Evolutionary conservation across 2,113 vertebrate genomes (phyloP), one percentile per base, ranked within the genome.

Genomic region (Bothrops jararaca): DNA sequence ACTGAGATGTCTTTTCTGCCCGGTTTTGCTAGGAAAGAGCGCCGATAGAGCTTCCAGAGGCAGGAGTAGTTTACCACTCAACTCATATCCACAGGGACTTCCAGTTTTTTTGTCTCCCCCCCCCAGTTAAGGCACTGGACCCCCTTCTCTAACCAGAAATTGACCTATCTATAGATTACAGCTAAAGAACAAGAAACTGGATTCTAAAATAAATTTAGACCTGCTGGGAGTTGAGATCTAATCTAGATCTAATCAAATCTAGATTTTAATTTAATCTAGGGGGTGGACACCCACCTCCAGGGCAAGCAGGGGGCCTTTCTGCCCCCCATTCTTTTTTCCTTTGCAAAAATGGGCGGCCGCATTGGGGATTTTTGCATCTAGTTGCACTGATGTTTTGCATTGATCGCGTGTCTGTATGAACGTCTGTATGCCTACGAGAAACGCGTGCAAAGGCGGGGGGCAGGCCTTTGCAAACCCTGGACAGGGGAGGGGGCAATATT

Each of bases 21-120:
- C 23, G 1, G 15, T 3, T 29, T 53, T n/a, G 86, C 50, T 20
- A 8, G 26, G 91, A 94, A 69, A 2, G 93, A 74, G n/a, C 2
- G 5, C 6, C 6, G 2, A 1, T 39, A 8, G 69, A 80, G 69
- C 69, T 7, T 80, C 69, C 69, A 80, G 69, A 20, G 69, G 7
- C 69, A 80, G 15, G 5, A 80, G 69, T 39, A 39, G 18, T 80
- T 80, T 80, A 80, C 69, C 69, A 39, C 34, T 7, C 6, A 39
- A 80, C 8, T 80, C 34, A 39, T 39, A 39, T 20, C 15, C 69
- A 34, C n/a, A 6, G 34, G 1, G 13, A n/a, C 98, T 96, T 3
- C 97, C 98, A 85, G 98, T 34, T 45, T 64, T 58, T 24, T 26
- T 24, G 7, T 58, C 18, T 23, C 23, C 29, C 3, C 29, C 22